phyloP scores from a whole-genome alignment of 2,888 invertebrate species.

The Lasioglossum malachurum region DNA sequence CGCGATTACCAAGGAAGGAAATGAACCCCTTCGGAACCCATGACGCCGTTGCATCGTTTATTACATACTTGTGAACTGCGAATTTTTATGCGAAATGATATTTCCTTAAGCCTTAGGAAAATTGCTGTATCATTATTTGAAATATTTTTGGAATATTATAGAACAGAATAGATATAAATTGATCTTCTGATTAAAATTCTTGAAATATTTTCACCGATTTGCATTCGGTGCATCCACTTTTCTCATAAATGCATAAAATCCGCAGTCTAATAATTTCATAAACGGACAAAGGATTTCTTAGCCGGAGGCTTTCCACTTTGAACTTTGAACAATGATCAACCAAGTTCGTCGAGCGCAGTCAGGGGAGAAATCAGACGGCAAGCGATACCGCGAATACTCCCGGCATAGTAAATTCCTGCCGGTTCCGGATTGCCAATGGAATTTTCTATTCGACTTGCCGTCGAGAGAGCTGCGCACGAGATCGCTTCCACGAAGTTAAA shows the following conservation, averaged over 20 bases:
- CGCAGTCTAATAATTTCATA: not conserved
- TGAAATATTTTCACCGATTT: no score
- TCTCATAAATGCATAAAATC: not conserved
- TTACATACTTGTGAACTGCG: not conserved
- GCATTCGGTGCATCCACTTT: no score
- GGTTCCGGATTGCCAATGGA: conserved; percentile 6
- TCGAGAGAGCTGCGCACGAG: not conserved
- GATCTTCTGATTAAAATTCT: no score
- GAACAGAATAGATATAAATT: no score
- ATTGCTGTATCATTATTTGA: no score
- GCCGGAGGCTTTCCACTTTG: not conserved
- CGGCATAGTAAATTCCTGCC: not conserved
- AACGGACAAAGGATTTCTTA: not conserved
- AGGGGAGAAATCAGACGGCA: not conserved
- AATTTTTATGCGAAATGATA: no score
- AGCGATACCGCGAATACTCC: not conserved
- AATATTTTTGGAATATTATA: no score
- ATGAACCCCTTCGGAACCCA: not conserved
- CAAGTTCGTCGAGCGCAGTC: not conserved
- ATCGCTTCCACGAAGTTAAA: not conserved
- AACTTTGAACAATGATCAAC: not conserved
- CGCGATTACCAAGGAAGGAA: conserved; percentile 5
- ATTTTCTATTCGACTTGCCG: conserved; percentile 11
- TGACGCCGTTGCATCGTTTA: not conserved
- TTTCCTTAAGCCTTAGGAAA: no score